A percentile compares a stretch with the other conserved stretches of the same genome.
Evolutionary conservation across 2,797 vertebrate genomes (phyloP).

Genomic region (Eidolon dupreanum): DNA sequence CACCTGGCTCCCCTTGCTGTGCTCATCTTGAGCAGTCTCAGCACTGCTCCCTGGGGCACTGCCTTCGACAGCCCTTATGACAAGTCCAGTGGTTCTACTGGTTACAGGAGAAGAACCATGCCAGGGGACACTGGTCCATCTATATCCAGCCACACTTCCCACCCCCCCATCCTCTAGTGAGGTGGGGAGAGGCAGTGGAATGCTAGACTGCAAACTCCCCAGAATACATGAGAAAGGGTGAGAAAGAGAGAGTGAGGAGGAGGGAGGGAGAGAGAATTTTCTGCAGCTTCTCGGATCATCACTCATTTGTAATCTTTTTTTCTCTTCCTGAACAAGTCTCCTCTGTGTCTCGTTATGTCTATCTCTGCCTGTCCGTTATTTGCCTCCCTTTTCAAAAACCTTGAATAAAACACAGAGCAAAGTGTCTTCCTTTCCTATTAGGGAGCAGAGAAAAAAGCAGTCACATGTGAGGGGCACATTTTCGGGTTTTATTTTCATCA

Average conservation of each 20-base stretch:
- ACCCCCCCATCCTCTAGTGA: background rate
- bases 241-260: too few relatives aligned
- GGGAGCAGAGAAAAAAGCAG: constrained; percentile 56
- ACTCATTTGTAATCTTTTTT: background rate
- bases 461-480: constrained; percentile 44
- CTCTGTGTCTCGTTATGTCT: background rate
- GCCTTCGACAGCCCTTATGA: background rate
- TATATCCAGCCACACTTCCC: background rate
- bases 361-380: constrained; percentile 47
- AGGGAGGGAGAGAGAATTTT: background rate
- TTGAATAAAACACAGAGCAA: constrained; percentile 29
- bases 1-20: rapidly evolving
- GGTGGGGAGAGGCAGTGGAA: rapidly evolving
- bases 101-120: background rate
- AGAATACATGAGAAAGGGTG: background rate
- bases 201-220: background rate
- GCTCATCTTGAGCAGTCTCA: background rate
- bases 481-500: constrained; percentile 48
- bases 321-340: background rate
- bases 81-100: background rate
- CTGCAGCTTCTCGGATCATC: background rate
- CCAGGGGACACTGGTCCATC: background rate
- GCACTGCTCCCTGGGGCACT: rapidly evolving
- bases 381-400: constrained; percentile 28
- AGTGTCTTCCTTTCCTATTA: background rate